These are phyloP conservation scores for Ophion slaviceki DNA, from an alignment of 2,888 invertebrate species.

Conservation along the genomic window DNA sequence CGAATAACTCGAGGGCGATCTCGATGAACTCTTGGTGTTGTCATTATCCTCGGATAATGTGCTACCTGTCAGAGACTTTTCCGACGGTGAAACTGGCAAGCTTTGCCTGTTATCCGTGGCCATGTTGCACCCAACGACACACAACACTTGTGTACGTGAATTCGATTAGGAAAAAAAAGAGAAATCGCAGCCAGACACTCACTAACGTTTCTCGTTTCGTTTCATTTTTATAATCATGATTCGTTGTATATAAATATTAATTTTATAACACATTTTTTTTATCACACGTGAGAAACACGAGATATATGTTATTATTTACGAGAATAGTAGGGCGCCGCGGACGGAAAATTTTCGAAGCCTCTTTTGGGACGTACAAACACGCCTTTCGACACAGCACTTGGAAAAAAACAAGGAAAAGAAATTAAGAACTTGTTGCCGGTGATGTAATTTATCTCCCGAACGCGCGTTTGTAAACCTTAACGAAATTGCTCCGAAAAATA, in stretches of 20 bases:
- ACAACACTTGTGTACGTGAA: neutral
- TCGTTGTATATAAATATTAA: neutral
- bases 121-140: slow-evolving; percentile 74
- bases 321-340: slow-evolving; percentile 17
- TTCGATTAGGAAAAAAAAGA: neutral
- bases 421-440: slow-evolving; percentile 28
- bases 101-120: slow-evolving; percentile 80
- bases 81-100: slow-evolving; percentile 82
- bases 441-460: neutral
- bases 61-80: slow-evolving; percentile 81
- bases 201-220: neutral
- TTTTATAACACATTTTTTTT: slow-evolving; percentile 11
- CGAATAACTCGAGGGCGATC: slow-evolving; percentile 86
- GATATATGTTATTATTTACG: neutral
- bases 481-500: slow-evolving; percentile 3
- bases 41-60: slow-evolving; percentile 84
- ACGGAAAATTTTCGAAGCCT: slow-evolving; percentile 29
- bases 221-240: neutral
- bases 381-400: slow-evolving; percentile 27
- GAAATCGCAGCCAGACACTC: slow-evolving; percentile 5
- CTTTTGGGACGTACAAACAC: slow-evolving; percentile 15
- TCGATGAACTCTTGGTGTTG: slow-evolving; percentile 82
- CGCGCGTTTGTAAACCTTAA: neutral
- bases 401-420: neutral
- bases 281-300: slow-evolving; percentile 35